Conservation (phyloP, 2,113 vertebrate species). For the Haemorhous mexicanus region DNA sequence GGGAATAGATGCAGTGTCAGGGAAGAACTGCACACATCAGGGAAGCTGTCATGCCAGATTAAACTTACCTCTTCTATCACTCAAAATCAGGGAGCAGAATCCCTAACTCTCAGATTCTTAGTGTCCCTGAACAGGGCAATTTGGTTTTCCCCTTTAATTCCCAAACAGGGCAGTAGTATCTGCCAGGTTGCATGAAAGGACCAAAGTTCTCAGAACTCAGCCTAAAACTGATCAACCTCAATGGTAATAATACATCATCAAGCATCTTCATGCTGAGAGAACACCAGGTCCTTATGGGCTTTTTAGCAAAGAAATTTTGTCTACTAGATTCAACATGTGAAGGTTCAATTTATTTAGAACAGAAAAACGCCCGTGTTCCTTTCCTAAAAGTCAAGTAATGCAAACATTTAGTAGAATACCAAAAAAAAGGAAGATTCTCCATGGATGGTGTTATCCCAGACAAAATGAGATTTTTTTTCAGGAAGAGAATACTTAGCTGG, state of each 20-base stretch:
- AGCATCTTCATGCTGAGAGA: background rate
- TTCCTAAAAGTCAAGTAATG: background rate
- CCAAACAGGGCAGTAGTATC: background rate
- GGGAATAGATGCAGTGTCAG: accelerated
- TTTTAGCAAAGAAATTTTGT: background rate
- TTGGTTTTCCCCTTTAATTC: background rate
- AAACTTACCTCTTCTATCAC: background rate
- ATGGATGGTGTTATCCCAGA: background rate
- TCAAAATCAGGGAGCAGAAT: background rate
- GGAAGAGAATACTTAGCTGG: background rate
- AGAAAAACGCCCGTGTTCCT: background rate
- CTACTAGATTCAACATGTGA: background rate
- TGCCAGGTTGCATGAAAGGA: background rate
- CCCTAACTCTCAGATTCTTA: background rate
- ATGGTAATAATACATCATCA: background rate
- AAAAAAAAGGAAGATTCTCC: background rate
- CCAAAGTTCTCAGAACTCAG: background rate
- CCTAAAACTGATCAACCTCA: background rate
- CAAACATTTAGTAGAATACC: background rate
- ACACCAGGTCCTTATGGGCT: background rate
- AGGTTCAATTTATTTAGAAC: background rate
- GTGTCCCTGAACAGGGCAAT: background rate
- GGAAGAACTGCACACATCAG: background rate
- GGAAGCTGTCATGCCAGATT: background rate
- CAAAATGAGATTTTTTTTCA: background rate